phyloP scores from a whole-genome alignment of 2,888 invertebrate genomes.

The Leucophora obtusa region DNA sequence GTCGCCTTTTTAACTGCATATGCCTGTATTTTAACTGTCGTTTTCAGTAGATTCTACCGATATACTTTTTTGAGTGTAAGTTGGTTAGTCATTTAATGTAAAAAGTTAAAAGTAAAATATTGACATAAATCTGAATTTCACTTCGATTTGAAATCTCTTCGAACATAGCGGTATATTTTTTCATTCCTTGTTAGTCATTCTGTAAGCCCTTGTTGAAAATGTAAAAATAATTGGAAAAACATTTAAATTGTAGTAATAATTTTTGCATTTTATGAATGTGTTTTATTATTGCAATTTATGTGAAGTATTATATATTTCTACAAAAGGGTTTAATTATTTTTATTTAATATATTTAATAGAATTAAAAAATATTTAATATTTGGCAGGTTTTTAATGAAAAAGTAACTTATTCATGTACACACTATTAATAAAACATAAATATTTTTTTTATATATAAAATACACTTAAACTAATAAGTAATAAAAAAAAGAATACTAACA shows the following conservation, averaged over 20 bases:
- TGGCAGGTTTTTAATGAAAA: conserved; percentile 49
- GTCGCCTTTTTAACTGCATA: no score
- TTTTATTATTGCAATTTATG: conserved; percentile 6
- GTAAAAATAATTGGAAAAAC: neutral
- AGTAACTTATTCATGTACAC: conserved; percentile 8
- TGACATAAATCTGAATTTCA: no score
- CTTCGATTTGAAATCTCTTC: no score
- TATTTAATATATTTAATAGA: conserved; percentile 13
- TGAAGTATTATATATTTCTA: conserved; percentile 53
- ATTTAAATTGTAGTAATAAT: neutral
- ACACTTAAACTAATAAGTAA: neutral
- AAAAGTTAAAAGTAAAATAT: no score
- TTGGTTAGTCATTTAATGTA: no score
- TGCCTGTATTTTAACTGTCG: no score
- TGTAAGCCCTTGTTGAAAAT: neutral
- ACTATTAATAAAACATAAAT: conserved; percentile 16
- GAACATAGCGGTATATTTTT: no score
- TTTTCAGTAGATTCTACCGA: no score
- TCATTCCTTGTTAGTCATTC: no score
- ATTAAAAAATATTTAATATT: conserved; percentile 34
- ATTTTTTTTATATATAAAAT: neutral
- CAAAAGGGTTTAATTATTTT: conserved; percentile 40
- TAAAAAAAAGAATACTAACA: no score
- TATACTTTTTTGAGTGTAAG: no score
- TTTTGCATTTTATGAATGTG: neutral